phyloP scores from a whole-genome alignment of 2,113 vertebrate species.

The Gymnorhina tibicen region DNA sequence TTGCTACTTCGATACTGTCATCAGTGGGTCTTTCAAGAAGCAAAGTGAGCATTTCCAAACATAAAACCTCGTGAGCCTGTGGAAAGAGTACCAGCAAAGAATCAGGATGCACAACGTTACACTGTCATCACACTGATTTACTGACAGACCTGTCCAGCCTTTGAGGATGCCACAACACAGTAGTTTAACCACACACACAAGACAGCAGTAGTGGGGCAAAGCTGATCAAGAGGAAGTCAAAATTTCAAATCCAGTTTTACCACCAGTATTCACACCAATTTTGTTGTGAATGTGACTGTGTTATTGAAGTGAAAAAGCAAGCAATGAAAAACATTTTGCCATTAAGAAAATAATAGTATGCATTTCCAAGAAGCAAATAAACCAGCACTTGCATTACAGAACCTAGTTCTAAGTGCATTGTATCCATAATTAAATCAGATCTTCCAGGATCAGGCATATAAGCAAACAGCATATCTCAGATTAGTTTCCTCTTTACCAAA shows the following conservation, averaged over 20 bases:
- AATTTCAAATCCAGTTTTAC: neutral
- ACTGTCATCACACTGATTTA: neutral
- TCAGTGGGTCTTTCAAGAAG: constrained; percentile 95
- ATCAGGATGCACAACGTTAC: neutral
- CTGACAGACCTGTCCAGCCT: neutral
- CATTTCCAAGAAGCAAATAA: neutral
- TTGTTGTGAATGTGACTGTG: neutral
- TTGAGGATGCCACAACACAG: neutral
- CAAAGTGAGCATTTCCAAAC: constrained; percentile 96
- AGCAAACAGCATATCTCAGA: neutral
- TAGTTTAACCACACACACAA: neutral
- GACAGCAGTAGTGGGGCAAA: neutral
- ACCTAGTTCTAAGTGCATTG: neutral
- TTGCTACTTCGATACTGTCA: constrained; percentile 96
- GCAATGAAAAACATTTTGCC: neutral
- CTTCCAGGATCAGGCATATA: neutral
- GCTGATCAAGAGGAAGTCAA: neutral
- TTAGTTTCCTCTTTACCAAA: neutral
- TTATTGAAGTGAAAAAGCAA: neutral
- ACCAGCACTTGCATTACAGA: neutral
- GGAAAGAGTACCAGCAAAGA: neutral
- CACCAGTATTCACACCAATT: neutral
- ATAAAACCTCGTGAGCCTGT: constrained; percentile 95
- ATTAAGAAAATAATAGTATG: neutral
- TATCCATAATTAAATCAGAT: neutral